These are phyloP conservation scores for Periophthalmodon schlosseri DNA, from an alignment of 2,113 vertebrate genomes.

Conservation along the genomic window DNA sequence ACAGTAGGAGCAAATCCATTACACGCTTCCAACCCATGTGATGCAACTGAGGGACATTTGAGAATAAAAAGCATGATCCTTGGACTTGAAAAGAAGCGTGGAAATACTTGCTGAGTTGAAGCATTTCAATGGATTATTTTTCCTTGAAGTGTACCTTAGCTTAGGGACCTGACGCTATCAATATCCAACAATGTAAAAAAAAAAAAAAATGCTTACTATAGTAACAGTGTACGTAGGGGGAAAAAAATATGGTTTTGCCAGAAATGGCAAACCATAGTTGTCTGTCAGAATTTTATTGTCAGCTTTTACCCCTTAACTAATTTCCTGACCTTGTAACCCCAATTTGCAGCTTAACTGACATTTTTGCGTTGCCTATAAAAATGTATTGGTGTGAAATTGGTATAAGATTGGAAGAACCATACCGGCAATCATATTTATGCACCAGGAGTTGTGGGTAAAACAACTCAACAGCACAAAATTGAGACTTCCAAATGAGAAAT, in stretches of 20 bases:
- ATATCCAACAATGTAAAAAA: slow-evolving; percentile 29
- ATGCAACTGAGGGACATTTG: slow-evolving; percentile 14
- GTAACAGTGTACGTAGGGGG: background rate
- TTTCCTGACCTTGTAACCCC: slow-evolving; percentile 20
- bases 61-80: slow-evolving; percentile 12
- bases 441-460: too few species aligned
- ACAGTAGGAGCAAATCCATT: slow-evolving; percentile 4
- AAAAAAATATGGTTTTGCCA: too few species aligned
- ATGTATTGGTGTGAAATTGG: background rate
- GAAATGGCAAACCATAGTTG: slow-evolving; percentile 23
- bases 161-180: slow-evolving; percentile 28
- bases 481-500: too few species aligned
- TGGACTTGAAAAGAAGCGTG: slow-evolving; percentile 8
- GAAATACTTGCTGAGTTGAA: slow-evolving; percentile 34
- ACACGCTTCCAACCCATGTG: background rate
- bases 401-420: background rate
- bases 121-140: slow-evolving; percentile 21
- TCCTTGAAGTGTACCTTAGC: slow-evolving; percentile 28
- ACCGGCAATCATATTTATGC: too few species aligned
- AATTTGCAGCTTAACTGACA: slow-evolving; percentile 82
- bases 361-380: slow-evolving; percentile 55
- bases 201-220: background rate
- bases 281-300: slow-evolving; percentile 34
- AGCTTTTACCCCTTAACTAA: slow-evolving; percentile 6
- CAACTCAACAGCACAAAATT: too few species aligned